Conservation (phyloP, 2,888 invertebrate species). For the Anthoptus insignis region DNA sequence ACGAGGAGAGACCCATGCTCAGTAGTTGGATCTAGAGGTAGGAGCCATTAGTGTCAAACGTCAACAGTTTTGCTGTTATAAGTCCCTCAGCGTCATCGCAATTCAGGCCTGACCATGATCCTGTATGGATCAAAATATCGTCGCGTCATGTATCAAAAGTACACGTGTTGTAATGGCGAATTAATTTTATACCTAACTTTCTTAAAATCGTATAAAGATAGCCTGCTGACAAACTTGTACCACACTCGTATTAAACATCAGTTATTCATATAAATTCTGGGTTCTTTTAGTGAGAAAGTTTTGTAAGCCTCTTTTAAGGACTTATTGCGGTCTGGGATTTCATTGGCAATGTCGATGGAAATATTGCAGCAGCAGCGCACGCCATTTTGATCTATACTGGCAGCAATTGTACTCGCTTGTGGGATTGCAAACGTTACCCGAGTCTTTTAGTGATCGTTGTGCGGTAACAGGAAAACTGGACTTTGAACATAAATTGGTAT, state of each 20-base stretch:
- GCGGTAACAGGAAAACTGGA: background rate
- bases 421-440: background rate
- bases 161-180: too few relatives aligned
- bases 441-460: background rate
- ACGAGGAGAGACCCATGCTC: too few relatives aligned
- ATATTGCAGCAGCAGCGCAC: background rate
- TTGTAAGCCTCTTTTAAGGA: constrained; percentile 20
- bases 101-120: too few relatives aligned
- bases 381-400: background rate
- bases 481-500: background rate
- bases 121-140: too few relatives aligned
- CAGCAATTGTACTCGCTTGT: background rate
- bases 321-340: constrained; percentile 11
- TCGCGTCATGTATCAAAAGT: too few relatives aligned
- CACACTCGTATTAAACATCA: background rate
- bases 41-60: too few relatives aligned
- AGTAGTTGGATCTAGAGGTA: too few relatives aligned
- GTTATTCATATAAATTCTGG: constrained; percentile 21
- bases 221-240: background rate
- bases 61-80: too few relatives aligned
- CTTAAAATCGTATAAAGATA: background rate
- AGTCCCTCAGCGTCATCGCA: too few relatives aligned
- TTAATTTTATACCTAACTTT: background rate
- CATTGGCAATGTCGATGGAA: constrained; percentile 2
- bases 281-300: constrained; percentile 15